Conservation (phyloP, 2,797 vertebrate genomes). For the Catharus ustulatus region DNA sequence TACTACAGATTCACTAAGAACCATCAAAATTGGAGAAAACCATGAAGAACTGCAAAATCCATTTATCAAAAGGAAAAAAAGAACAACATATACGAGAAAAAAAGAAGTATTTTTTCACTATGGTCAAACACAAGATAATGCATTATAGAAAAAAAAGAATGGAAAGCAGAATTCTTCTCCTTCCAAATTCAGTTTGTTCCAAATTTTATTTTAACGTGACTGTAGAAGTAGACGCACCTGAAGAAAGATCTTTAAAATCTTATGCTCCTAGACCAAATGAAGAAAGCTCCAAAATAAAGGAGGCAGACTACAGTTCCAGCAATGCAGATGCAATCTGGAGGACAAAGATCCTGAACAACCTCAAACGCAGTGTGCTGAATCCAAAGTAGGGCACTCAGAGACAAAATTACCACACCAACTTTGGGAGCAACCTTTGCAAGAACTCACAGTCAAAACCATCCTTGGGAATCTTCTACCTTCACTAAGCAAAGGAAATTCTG, state of each 20-base stretch:
- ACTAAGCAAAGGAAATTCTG: not conserved
- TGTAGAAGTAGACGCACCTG: not conserved
- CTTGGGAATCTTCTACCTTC: not conserved
- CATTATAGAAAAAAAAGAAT: not conserved
- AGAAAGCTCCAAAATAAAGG: not conserved
- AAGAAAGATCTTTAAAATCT: not conserved
- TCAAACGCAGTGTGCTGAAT: fast-evolving
- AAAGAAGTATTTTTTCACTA: not conserved
- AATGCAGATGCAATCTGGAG: not conserved
- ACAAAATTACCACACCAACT: not conserved
- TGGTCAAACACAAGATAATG: not conserved
- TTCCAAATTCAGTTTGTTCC: not conserved
- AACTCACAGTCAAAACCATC: not conserved
- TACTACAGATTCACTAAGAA: not conserved
- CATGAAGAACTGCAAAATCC: not conserved
- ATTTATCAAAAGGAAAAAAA: not conserved
- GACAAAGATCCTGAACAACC: not conserved
- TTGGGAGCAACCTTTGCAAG: not conserved
- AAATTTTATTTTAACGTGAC: not conserved
- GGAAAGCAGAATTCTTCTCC: not conserved
- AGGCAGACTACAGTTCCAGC: not conserved
- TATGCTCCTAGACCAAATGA: not conserved
- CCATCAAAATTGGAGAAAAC: not conserved
- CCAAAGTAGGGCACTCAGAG: not conserved
- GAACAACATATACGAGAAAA: not conserved